phyloP scores from a whole-genome alignment of 2,113 vertebrate species.

The Prolemur simus region DNA sequence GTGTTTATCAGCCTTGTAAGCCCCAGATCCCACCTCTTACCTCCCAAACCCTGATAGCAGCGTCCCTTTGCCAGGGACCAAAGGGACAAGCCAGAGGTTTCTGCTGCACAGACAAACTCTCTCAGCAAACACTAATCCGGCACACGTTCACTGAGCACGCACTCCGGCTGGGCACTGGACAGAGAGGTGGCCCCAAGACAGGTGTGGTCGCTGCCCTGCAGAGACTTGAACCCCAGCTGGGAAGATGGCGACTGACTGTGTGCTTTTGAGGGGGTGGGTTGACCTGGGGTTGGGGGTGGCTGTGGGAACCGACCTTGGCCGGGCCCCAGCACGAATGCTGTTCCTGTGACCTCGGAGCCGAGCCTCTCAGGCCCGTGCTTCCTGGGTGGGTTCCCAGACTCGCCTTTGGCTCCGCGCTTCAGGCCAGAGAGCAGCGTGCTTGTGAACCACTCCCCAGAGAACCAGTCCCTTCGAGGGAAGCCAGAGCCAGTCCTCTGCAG shows the following conservation, averaged over 20 bases:
- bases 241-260: rapidly evolving
- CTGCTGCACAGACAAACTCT: not conserved
- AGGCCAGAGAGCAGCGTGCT: not conserved
- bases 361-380: not conserved
- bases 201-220: not conserved
- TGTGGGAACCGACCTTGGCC: not conserved
- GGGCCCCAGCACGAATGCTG: rapidly evolving
- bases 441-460: not conserved
- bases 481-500: not conserved
- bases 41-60: not conserved
- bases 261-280: not conserved
- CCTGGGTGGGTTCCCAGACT: not conserved
- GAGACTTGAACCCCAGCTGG: not conserved
- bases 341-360: not conserved
- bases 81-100: not conserved
- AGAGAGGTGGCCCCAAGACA: not conserved
- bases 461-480: not conserved
- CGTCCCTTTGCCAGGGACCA: not conserved
- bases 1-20: not conserved
- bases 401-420: not conserved
- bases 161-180: too few relatives aligned
- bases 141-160: not conserved
- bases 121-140: not conserved
- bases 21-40: not conserved
- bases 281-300: not conserved